Evolutionary conservation across 2,888 invertebrate genomes (phyloP).

Genomic region (Julus scandinavius): DNA sequence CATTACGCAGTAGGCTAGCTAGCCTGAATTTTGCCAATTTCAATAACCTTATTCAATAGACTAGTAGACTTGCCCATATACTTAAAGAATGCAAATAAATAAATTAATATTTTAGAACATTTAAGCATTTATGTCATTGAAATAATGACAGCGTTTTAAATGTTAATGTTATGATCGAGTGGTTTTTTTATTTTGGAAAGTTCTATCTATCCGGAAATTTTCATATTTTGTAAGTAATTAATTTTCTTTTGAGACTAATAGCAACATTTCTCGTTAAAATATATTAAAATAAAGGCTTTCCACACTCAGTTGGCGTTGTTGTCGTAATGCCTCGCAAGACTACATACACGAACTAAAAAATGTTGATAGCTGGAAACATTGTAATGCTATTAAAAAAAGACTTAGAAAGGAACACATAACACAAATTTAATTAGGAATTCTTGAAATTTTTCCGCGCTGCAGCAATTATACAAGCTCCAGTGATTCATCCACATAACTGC

Average conservation of each 20-base stretch:
- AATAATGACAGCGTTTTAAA: no score
- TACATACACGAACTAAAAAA: background rate
- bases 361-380: background rate
- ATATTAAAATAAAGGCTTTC: background rate
- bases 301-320: background rate
- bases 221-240: no score
- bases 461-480: background rate
- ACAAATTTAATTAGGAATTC: conserved; percentile 44
- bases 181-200: background rate
- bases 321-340: background rate
- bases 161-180: no score
- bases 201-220: no score
- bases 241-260: no score
- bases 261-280: background rate
- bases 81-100: no score
- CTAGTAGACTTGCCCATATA: no score
- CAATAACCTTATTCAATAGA: no score
- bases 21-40: no score
- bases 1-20: no score
- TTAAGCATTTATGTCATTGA: background rate
- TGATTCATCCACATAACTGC: background rate
- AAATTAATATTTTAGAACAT: no score
- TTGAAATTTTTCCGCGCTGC: background rate
- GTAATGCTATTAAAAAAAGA: background rate
- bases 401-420: conserved; percentile 18